These are phyloP conservation scores for Tetragonula clypearis DNA, from an alignment of 1,140 invertebrate genomes.

Conservation along the genomic window DNA sequence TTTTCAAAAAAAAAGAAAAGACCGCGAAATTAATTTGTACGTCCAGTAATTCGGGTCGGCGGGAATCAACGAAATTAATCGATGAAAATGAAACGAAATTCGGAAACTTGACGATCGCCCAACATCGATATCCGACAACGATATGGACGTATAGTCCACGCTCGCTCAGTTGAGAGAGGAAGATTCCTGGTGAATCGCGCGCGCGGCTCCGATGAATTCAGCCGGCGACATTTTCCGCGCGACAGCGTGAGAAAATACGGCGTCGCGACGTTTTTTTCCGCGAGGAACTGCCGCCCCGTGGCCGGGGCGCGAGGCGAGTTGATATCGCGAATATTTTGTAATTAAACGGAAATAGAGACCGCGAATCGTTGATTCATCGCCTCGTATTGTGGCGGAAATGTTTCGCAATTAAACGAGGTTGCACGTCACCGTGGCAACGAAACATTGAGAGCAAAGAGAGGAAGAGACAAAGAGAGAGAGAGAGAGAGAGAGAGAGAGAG, in stretches of 20 bases:
- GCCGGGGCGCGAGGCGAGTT: neutral
- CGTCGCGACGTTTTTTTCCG: neutral
- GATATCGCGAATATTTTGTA: slow-evolving; percentile 61
- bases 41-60: neutral
- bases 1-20: too few relatives aligned
- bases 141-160: neutral
- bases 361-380: slow-evolving; percentile 66
- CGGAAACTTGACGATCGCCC: neutral
- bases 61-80: neutral
- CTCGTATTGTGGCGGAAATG: slow-evolving; percentile 60
- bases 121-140: neutral
- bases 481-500: too few relatives aligned
- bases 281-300: too few relatives aligned
- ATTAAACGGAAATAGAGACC: slow-evolving; percentile 67
- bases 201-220: neutral
- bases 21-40: too few relatives aligned
- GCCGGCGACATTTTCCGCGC: neutral
- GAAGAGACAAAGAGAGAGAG: neutral
- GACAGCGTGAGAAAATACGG: neutral
- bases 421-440: slow-evolving; percentile 46
- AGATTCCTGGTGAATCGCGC: neutral
- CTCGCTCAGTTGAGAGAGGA: neutral
- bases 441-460: slow-evolving; percentile 3
- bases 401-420: slow-evolving; percentile 67
- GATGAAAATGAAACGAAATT: slow-evolving; percentile 11